Evolutionary conservation across 2,888 invertebrate species (phyloP).

Genomic region (Resseliella maxima): DNA sequence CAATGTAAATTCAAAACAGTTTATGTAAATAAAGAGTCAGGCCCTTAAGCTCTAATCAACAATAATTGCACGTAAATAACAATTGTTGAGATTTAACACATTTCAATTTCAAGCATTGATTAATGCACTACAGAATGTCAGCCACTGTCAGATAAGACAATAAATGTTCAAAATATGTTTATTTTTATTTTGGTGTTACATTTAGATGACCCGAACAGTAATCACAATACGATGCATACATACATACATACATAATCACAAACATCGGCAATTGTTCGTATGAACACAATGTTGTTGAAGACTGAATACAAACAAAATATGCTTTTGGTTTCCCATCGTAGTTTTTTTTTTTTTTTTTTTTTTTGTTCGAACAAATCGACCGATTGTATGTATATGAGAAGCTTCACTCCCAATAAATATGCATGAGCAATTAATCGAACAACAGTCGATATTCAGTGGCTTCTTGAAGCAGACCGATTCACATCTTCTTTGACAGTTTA

Average conservation of each 20-base stretch:
- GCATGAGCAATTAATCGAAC: background rate
- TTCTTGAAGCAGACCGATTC: background rate
- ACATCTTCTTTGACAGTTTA: background rate
- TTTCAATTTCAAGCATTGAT: background rate
- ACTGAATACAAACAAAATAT: background rate
- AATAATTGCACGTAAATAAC: conserved; percentile 20
- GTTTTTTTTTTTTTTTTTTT: background rate
- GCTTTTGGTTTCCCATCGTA: background rate
- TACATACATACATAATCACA: background rate
- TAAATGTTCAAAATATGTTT: background rate
- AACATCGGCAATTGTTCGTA: background rate
- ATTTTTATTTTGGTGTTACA: conserved; percentile 9
- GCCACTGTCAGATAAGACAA: background rate
- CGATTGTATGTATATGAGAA: background rate
- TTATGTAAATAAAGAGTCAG: background rate
- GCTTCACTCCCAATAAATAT: background rate
- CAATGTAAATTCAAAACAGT: background rate
- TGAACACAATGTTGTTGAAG: background rate
- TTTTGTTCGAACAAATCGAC: no score
- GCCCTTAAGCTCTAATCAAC: background rate
- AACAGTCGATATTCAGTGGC: background rate
- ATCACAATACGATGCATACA: background rate
- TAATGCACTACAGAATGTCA: background rate
- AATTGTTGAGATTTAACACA: background rate
- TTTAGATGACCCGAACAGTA: background rate